Evolutionary conservation across 53 echinoderm and acorn worm species (phyloP).

Genomic region (Holothuria leucospilota): DNA sequence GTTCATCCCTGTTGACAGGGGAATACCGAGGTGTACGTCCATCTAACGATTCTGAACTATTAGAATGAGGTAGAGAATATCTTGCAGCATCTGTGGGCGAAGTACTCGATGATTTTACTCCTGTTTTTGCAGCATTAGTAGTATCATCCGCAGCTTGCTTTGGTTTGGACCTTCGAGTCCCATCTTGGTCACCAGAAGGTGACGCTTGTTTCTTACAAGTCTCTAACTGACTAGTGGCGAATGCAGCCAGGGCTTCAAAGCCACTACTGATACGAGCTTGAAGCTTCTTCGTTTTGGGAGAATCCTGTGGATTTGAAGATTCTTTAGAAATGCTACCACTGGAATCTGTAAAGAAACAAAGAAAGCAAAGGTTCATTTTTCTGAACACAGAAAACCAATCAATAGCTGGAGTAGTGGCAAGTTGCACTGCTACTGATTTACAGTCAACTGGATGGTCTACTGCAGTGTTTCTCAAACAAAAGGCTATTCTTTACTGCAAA

Average conservation of each 20-base stretch:
- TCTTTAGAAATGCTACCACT: no score
- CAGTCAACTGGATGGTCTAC: no score
- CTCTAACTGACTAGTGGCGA: conserved; percentile 88
- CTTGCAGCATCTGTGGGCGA: conserved; percentile 45
- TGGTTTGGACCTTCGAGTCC: conserved; percentile 75
- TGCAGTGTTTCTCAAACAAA: no score
- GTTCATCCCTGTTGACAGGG: conserved; percentile 62
- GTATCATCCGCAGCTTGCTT: conserved; percentile 42
- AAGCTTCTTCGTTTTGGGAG: conserved; percentile 92
- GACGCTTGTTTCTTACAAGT: conserved; percentile 81
- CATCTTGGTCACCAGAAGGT: conserved; percentile 38
- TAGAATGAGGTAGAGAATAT: conserved; percentile 45
- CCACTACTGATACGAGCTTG: conserved; percentile 97
- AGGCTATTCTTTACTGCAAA: no score
- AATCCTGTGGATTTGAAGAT: conserved; percentile 63
- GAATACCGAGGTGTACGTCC: conserved; percentile 3
- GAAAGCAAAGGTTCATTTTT: not conserved
- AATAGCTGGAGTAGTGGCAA: no score
- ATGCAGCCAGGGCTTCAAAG: conserved; percentile 93
- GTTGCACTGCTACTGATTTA: no score
- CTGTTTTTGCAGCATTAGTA: conserved; percentile 35
- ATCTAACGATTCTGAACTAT: conserved; percentile 30
- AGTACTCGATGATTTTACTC: not conserved
- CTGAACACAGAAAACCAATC: no score
- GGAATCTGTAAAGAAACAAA: no score